Evolutionary conservation across 2,113 vertebrate species (phyloP).

Genomic region (Orthonyx spaldingii): DNA sequence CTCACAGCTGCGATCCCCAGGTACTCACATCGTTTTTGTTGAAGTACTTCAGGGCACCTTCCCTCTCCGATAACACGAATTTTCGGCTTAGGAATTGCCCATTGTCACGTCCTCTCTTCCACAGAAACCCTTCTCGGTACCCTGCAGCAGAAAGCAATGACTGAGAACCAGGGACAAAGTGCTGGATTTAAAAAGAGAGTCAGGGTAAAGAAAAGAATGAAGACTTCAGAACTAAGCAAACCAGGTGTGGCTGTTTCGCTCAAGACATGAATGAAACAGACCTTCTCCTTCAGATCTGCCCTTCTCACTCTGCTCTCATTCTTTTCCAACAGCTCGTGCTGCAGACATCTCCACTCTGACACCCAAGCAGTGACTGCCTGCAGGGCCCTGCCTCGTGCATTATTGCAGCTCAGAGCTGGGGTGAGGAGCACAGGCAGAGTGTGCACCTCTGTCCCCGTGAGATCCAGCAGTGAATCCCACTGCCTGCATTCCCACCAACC

Average conservation of each 20-base stretch:
- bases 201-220: neutral
- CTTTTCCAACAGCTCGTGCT: neutral
- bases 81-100: conserved; percentile 92
- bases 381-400: neutral
- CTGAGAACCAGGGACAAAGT: neutral
- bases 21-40: conserved; percentile 91
- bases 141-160: conserved; percentile 64
- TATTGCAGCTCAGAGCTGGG: neutral
- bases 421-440: neutral
- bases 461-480: neutral
- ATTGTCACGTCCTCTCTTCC: conserved; percentile 94
- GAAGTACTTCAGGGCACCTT: conserved; percentile 93
- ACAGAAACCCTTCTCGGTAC: conserved; percentile 93
- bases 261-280: neutral
- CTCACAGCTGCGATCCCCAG: accelerated
- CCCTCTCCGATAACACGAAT: conserved; percentile 89
- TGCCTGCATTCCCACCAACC: neutral
- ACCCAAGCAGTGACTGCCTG: neutral
- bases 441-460: accelerated
- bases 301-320: neutral
- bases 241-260: neutral
- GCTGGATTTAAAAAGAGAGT: neutral
- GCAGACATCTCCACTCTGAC: neutral
- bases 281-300: neutral
- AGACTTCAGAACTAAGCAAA: neutral